Percentiles rank a stretch among this genome's conserved stretches.
Conservation (phyloP, 2,797 vertebrate genomes). For the Clarias laeviceps region DNA sequence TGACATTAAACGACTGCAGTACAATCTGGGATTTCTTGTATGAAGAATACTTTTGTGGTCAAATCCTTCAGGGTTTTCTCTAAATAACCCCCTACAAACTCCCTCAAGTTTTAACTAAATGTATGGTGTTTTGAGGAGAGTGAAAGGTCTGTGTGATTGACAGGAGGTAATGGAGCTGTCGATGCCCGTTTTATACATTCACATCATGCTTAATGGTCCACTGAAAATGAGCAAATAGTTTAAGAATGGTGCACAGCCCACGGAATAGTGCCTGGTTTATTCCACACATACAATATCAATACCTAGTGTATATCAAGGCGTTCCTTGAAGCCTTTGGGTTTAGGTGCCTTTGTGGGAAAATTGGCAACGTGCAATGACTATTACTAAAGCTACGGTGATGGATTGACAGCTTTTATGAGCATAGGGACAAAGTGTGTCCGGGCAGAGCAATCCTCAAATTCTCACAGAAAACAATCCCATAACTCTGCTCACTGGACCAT, state of each 20-base stretch:
- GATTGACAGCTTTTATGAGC: neutral
- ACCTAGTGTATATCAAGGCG: neutral
- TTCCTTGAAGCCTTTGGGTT: neutral
- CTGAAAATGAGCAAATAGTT: neutral
- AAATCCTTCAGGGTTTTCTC: neutral
- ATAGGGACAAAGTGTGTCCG: neutral
- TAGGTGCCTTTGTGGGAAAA: neutral
- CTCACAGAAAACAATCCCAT: neutral
- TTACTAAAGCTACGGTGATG: neutral
- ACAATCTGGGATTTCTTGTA: neutral
- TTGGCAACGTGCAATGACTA: neutral
- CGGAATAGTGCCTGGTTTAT: neutral
- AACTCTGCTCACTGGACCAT: neutral
- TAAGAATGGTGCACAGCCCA: neutral
- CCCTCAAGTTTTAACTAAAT: neutral
- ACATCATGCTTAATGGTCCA: neutral
- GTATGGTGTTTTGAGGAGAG: neutral
- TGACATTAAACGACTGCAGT: neutral
- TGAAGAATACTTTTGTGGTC: neutral
- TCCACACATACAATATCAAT: neutral
- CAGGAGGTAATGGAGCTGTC: slow-evolving; percentile 12
- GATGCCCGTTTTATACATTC: neutral
- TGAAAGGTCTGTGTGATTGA: neutral
- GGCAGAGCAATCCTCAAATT: neutral
- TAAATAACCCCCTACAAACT: neutral